Evolutionary conservation across 2,888 invertebrate genomes (phyloP).

Genomic region (Sacculina carcini): DNA sequence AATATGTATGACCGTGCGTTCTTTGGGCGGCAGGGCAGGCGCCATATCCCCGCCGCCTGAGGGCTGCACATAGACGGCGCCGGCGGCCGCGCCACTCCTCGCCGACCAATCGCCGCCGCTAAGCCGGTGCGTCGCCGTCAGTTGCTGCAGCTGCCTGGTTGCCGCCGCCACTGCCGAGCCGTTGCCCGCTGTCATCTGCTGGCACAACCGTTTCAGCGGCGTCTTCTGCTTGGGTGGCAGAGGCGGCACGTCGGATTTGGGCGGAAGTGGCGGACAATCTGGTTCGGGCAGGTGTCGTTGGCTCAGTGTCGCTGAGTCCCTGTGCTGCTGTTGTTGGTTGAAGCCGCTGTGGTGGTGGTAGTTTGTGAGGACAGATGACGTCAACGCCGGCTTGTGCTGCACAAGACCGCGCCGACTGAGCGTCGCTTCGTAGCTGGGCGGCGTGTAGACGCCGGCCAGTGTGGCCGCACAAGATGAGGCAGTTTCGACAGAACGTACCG

Average conservation of each 20-base stretch:
- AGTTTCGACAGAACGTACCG: background rate
- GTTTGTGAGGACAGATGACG: conserved; percentile 8
- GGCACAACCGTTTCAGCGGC: conserved; percentile 27
- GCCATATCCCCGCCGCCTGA: conserved; percentile 10
- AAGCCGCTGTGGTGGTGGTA: conserved; percentile 8
- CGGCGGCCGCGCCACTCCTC: conserved; percentile 5
- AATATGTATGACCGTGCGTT: conserved; percentile 12
- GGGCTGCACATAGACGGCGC: too few species aligned
- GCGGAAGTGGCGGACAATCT: conserved; percentile 15
- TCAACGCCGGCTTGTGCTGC: conserved; percentile 6
- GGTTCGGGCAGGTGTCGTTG: conserved; percentile 15
- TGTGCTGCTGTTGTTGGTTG: conserved; percentile 11
- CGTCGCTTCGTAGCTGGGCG: conserved; percentile 18
- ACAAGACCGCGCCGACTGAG: conserved; percentile 8
- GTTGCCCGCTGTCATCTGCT: too few species aligned
- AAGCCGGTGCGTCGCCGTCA: conserved; percentile 36
- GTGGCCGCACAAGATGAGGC: conserved; percentile 12
- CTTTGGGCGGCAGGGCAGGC: conserved; percentile 12
- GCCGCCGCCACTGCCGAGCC: conserved; percentile 9
- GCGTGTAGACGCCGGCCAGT: conserved; percentile 12
- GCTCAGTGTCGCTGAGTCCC: conserved; percentile 15
- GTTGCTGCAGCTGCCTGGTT: conserved; percentile 25
- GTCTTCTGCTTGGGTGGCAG: conserved; percentile 15
- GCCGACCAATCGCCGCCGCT: conserved; percentile 17
- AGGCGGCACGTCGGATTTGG: conserved; percentile 15